Conservation (phyloP, 2,797 vertebrate genomes). For the Lepilemur ruficaudatus region DNA sequence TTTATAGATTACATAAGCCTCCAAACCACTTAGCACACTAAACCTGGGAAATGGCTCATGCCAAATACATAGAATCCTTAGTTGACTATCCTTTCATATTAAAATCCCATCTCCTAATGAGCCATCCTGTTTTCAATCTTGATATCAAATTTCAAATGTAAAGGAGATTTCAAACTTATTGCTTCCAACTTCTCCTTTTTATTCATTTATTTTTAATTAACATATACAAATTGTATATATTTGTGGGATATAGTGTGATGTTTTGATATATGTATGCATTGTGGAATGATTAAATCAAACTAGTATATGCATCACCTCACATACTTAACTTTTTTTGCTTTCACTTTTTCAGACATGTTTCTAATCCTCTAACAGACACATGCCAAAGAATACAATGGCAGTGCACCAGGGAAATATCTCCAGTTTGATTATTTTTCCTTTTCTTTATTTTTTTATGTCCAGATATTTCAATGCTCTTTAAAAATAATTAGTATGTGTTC, state of each 20-base stretch:
- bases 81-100: slow-evolving; percentile 11
- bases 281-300: slow-evolving; percentile 21
- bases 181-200: slow-evolving; percentile 1
- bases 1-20: slow-evolving; percentile 15
- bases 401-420: background rate
- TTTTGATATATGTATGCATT: slow-evolving; percentile 24
- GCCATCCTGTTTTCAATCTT: slow-evolving; percentile 19
- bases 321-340: background rate
- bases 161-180: slow-evolving; percentile 38
- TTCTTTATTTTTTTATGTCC: background rate
- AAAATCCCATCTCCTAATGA: slow-evolving; percentile 36
- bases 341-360: slow-evolving; percentile 22
- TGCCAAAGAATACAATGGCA: slow-evolving; percentile 15
- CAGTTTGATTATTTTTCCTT: background rate
- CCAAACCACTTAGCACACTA: background rate
- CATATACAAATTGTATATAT: background rate
- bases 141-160: background rate
- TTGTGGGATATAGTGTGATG: background rate
- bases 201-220: slow-evolving; percentile 6
- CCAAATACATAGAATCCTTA: slow-evolving; percentile 2
- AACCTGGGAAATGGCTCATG: slow-evolving; percentile 27
- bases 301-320: background rate
- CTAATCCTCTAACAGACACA: slow-evolving; percentile 33
- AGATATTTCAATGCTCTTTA: background rate
- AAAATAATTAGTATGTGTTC: background rate